phyloP scores from a whole-genome alignment of 23 tunicate species.

The Halocynthia roretzi region DNA sequence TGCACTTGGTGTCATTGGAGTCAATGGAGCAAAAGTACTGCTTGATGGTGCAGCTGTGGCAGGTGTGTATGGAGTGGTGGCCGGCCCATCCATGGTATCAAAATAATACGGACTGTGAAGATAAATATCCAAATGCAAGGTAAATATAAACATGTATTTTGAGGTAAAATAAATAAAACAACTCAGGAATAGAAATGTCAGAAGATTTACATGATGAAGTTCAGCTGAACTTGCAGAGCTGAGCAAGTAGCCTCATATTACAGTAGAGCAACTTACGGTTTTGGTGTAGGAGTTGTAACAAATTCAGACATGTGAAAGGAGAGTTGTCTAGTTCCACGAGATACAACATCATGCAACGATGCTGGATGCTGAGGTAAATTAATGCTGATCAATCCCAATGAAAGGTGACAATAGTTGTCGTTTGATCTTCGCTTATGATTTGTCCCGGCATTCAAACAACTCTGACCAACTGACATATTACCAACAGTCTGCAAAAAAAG shows the following conservation, averaged over 20 bases:
- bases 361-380: constrained; percentile 86
- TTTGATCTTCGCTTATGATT: constrained; percentile 37
- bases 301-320: constrained; percentile 60
- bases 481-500: constrained; percentile 31
- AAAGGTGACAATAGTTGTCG: constrained; percentile 34
- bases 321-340: constrained; percentile 60
- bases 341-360: constrained; percentile 70
- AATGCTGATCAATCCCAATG: constrained; percentile 46
- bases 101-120: constrained; percentile 28
- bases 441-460: constrained; percentile 45
- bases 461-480: constrained; percentile 30
- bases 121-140: constrained; percentile 2
- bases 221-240: neutral
- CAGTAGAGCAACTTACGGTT: constrained; percentile 20
- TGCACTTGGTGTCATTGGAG: constrained; percentile 72
- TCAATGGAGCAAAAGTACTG: constrained; percentile 30
- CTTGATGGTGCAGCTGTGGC: constrained; percentile 33
- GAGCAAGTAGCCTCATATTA: neutral
- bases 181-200: neutral
- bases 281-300: constrained; percentile 44
- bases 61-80: constrained; percentile 14
- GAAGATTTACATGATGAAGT: neutral
- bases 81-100: constrained; percentile 32
- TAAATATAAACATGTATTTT: neutral
- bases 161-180: neutral